These are phyloP conservation scores for Drosophila obscura DNA, from an alignment of 1,140 invertebrate species.

Conservation along the genomic window DNA sequence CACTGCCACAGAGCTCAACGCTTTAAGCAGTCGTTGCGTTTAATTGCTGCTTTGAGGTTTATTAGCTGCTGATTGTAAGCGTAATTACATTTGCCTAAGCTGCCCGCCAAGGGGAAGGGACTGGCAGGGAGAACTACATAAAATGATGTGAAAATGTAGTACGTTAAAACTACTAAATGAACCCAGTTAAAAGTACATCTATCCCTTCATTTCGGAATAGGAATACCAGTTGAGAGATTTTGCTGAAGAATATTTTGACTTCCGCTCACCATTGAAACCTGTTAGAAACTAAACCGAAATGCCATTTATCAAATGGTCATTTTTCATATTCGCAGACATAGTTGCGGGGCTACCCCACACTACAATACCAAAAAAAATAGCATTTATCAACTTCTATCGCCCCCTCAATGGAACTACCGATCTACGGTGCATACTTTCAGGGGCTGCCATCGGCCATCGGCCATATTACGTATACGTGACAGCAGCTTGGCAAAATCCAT, in stretches of 20 bases:
- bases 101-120: neutral
- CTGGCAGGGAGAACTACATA: too few relatives aligned
- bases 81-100: conserved; percentile 36
- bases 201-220: too few relatives aligned
- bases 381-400: conserved; percentile 39
- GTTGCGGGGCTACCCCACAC: neutral
- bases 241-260: too few relatives aligned
- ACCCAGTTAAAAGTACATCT: too few relatives aligned
- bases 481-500: conserved; percentile 43
- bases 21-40: conserved; percentile 63
- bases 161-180: too few relatives aligned
- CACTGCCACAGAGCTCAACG: conserved; percentile 26
- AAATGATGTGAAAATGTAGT: too few relatives aligned
- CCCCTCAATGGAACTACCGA: conserved; percentile 6
- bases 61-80: conserved; percentile 53
- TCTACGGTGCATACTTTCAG: conserved; percentile 33
- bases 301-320: conserved; percentile 41
- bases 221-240: too few relatives aligned
- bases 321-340: conserved; percentile 17
- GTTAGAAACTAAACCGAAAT: conserved; percentile 31
- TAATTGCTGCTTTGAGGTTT: conserved; percentile 62
- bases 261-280: conserved; percentile 8
- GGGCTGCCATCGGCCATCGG: conserved; percentile 17
- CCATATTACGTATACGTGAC: conserved; percentile 55
- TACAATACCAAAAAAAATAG: conserved; percentile 9